Evolutionary conservation across 1,140 invertebrate genomes (phyloP).

Genomic region (Pectinophora gossypiella): DNA sequence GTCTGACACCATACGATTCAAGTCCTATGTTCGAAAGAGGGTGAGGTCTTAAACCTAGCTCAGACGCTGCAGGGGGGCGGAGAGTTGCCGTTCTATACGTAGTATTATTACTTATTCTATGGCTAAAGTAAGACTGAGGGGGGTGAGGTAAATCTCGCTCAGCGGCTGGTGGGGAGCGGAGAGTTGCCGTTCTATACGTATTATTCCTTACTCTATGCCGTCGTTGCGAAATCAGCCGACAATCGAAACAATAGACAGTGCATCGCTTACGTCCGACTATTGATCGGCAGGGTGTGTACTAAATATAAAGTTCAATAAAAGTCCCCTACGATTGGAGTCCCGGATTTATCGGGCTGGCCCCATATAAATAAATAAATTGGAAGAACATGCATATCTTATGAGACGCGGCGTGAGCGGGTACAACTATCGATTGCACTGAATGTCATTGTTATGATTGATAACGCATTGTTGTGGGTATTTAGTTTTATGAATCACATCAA

Average conservation of each 20-base stretch:
- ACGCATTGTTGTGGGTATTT: background rate
- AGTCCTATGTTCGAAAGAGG: too few relatives aligned
- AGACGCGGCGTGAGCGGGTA: slow-evolving; percentile 48
- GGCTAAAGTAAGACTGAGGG: too few relatives aligned
- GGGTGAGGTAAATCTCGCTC: too few relatives aligned
- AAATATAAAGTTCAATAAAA: slow-evolving; percentile 71
- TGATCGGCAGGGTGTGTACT: slow-evolving; percentile 59
- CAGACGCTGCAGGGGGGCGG: too few relatives aligned
- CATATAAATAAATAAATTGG: slow-evolving; percentile 71
- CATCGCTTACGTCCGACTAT: slow-evolving; percentile 39
- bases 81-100: too few relatives aligned
- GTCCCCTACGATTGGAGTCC: slow-evolving; percentile 62
- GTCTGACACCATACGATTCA: too few relatives aligned
- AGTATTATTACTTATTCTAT: too few relatives aligned
- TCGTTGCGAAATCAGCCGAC: background rate
- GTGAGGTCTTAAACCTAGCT: too few relatives aligned
- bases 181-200: too few relatives aligned
- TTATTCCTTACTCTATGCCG: too few relatives aligned
- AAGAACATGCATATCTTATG: slow-evolving; percentile 67
- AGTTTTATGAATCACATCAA: too few relatives aligned
- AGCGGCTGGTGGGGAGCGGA: too few relatives aligned
- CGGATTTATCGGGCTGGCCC: slow-evolving; percentile 68
- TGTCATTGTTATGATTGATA: slow-evolving; percentile 27
- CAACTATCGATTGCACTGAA: slow-evolving; percentile 46
- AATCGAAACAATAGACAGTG: background rate